These are phyloP conservation scores for Heliothis subflexa DNA, from an alignment of 1,140 invertebrate species.

Conservation along the genomic window DNA sequence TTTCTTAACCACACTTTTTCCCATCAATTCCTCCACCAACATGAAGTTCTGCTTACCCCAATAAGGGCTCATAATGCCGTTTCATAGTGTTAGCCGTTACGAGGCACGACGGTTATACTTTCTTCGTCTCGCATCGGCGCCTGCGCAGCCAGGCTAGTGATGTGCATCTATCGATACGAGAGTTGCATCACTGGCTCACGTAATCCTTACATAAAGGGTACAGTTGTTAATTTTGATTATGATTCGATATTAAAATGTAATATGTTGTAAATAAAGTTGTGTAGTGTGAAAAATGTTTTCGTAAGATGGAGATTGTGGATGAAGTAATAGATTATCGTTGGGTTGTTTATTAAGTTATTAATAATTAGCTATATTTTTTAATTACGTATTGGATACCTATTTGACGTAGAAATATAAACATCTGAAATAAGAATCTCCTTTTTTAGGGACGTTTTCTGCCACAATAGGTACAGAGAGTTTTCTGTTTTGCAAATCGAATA, in stretches of 20 bases:
- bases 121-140: constrained; percentile 78
- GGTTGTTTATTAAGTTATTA: too few relatives aligned
- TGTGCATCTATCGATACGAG: constrained; percentile 58
- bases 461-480: too few relatives aligned
- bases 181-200: constrained; percentile 23
- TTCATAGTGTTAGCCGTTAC: constrained; percentile 39
- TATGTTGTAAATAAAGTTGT: background rate
- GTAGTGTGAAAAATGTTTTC: background rate
- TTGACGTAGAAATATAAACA: too few relatives aligned
- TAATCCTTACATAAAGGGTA: constrained; percentile 23
- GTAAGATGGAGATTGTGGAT: too few relatives aligned
- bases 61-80: constrained; percentile 44
- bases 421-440: too few relatives aligned
- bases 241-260: background rate
- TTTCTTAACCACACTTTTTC: background rate
- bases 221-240: constrained; percentile 2
- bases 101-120: constrained; percentile 73
- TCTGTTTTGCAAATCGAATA: too few relatives aligned
- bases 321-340: too few relatives aligned
- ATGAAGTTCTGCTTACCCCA: constrained; percentile 17
- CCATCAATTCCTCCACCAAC: background rate
- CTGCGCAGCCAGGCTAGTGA: constrained; percentile 59
- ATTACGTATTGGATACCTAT: too few relatives aligned
- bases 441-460: too few relatives aligned
- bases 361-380: too few relatives aligned